Conservation (phyloP, 2,888 invertebrate genomes). For the Furcula furcula region DNA sequence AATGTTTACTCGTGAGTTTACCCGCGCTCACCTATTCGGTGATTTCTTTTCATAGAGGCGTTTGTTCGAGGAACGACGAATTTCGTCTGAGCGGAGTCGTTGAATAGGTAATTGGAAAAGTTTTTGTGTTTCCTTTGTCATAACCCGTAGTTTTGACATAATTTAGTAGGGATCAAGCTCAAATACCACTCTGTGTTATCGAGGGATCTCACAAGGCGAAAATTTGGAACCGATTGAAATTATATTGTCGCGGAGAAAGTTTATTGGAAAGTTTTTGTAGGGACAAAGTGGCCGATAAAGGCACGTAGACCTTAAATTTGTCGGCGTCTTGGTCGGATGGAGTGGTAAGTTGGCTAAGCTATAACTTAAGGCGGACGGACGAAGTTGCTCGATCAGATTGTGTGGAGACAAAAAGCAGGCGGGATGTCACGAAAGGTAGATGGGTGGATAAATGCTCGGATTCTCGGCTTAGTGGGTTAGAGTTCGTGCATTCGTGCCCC, state of each 20-base stretch:
- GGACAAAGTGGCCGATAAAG: constrained; percentile 44
- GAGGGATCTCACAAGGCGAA: constrained; percentile 4
- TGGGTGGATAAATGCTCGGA: constrained; percentile 57
- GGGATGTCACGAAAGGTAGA: constrained; percentile 55
- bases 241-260: constrained; percentile 17
- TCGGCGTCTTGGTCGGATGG: constrained; percentile 37
- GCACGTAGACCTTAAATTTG: constrained; percentile 46
- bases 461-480: constrained; percentile 42
- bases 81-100: constrained; percentile 61
- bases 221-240: constrained; percentile 23
- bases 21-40: constrained; percentile 77
- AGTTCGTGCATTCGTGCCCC: constrained; percentile 33
- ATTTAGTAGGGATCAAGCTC: constrained; percentile 24
- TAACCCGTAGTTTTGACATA: constrained; percentile 45
- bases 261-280: constrained; percentile 28
- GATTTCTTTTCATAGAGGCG: constrained; percentile 77
- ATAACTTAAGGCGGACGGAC: constrained; percentile 51
- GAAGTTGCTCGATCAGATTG: constrained; percentile 66
- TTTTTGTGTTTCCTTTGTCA: constrained; percentile 59
- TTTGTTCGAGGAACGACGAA: constrained; percentile 66
- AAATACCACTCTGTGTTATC: constrained; percentile 15
- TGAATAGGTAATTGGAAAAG: constrained; percentile 77
- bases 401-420: constrained; percentile 48
- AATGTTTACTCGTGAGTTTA: constrained; percentile 80
- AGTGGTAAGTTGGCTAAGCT: constrained; percentile 55